Evolutionary conservation across 2,888 invertebrate genomes (phyloP).

Genomic region (Ochropleura leucogaster): DNA sequence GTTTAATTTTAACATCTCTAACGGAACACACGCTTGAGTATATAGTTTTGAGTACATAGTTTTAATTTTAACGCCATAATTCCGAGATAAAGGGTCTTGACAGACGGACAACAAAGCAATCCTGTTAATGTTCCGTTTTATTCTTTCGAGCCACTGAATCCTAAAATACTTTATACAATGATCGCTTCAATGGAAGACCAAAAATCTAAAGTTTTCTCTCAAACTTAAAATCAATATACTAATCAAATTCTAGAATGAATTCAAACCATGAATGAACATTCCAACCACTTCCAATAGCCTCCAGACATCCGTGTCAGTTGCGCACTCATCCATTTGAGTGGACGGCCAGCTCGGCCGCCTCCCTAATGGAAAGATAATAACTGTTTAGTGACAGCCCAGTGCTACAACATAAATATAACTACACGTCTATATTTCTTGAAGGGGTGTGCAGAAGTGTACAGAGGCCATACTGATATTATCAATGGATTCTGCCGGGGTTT

Average conservation of each 20-base stretch:
- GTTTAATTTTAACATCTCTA: too few species aligned
- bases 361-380: conserved; percentile 81
- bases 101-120: too few species aligned
- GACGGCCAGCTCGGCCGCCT: conserved; percentile 56
- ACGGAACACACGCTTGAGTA: too few species aligned
- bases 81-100: too few species aligned
- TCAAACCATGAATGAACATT: not conserved
- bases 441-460: not conserved
- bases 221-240: too few species aligned
- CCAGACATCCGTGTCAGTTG: conserved; percentile 17
- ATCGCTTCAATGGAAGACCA: too few species aligned
- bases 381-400: conserved; percentile 69
- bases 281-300: conserved; percentile 21
- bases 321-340: conserved; percentile 67
- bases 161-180: too few species aligned
- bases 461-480: not conserved
- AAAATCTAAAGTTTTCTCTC: not conserved
- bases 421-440: conserved; percentile 3
- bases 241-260: conserved; percentile 5
- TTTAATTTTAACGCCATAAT: too few species aligned
- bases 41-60: too few species aligned
- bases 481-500: too few species aligned
- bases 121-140: too few species aligned
- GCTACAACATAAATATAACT: not conserved
- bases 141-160: too few species aligned